These are phyloP conservation scores for Vidua macroura DNA, from an alignment of 2,113 vertebrate genomes.

Conservation along the genomic window DNA sequence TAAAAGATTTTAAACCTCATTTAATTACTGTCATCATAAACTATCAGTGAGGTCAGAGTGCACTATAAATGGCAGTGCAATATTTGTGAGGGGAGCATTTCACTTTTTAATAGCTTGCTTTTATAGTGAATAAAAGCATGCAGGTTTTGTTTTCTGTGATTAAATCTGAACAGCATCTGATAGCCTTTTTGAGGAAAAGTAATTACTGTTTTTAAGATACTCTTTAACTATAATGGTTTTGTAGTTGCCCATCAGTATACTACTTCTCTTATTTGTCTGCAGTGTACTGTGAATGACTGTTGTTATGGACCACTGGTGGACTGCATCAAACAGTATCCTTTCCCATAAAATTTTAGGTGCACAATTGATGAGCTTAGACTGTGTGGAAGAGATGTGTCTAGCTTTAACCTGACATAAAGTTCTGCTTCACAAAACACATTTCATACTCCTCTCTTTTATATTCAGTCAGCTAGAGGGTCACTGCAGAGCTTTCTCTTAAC, in stretches of 20 bases:
- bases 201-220: slow-evolving; percentile 70
- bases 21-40: slow-evolving; percentile 84
- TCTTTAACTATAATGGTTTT: slow-evolving; percentile 62
- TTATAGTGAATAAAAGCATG: slow-evolving; percentile 73
- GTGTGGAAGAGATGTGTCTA: slow-evolving; percentile 88
- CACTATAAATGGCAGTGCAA: slow-evolving; percentile 72
- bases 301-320: slow-evolving; percentile 99
- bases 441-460: slow-evolving; percentile 73
- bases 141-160: slow-evolving; percentile 76
- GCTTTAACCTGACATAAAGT: slow-evolving; percentile 93
- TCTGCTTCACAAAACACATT: slow-evolving; percentile 86
- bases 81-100: slow-evolving; percentile 76
- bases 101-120: slow-evolving; percentile 78
- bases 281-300: slow-evolving; percentile 99
- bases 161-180: slow-evolving; percentile 69
- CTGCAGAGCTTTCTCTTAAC: slow-evolving; percentile 48
- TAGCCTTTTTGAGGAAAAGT: slow-evolving; percentile 62
- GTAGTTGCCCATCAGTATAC: slow-evolving; percentile 15
- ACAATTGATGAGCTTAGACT: slow-evolving; percentile 89
- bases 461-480: slow-evolving; percentile 72
- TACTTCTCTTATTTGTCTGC: slow-evolving; percentile 74
- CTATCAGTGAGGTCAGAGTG: slow-evolving; percentile 77
- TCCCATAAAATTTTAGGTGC: slow-evolving; percentile 94
- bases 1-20: slow-evolving; percentile 80
- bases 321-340: slow-evolving; percentile 99